Base-by-base conservation (phyloP, 2,113 vertebrate genomes). In the Axis porcinus region DNA sequence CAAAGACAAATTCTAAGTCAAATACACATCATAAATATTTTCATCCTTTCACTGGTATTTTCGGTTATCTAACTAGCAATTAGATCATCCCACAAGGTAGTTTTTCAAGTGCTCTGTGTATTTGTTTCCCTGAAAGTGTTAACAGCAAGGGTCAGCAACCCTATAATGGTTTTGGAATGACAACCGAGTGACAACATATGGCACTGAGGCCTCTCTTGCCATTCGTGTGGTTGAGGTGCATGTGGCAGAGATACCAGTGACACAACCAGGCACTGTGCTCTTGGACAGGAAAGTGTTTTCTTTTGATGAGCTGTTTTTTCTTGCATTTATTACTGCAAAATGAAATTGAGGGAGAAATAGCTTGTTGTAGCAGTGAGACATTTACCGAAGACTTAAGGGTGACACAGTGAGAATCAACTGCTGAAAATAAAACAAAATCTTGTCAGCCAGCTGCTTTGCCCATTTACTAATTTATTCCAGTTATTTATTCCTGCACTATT, bases 1-100 rank as follows among this genome's bases (percentile, higher is more conserved):
- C 64, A 96, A 92, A 95, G 85, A 94, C 4, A 62, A 93, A 97
- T 82, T 97, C 28, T 70, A 92, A 95, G 60, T 88, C 67, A 97
- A 93, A 96, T 43, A 36, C 30, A 96, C 79, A 58, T 92, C n/a
- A 90, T 87, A 92, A 91, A 96, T 95, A 81, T 86, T 85, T 95
- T 55, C 57, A 81, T 83, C 70, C 25, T 28, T 85, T 90, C 57
- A 54, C 43, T 50, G 27, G n/a, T 94, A 79, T 96, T 97, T 93
- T 94, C 45, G 16, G 43, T 93, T 89, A 79, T 47, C 62, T 70
- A 87, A 33, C 19, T 87, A 74, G 93, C 76, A 93, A 97, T 96
- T 89, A 96, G 45, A 92, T 89, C 52, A 92, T 70, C 57, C 19
- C 40, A 28, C 30, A 88, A 95, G 86, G 82, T 78, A 96, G 60